Base-by-base conservation (phyloP, 1,140 invertebrate genomes). In the Lepidurus apus region DNA sequence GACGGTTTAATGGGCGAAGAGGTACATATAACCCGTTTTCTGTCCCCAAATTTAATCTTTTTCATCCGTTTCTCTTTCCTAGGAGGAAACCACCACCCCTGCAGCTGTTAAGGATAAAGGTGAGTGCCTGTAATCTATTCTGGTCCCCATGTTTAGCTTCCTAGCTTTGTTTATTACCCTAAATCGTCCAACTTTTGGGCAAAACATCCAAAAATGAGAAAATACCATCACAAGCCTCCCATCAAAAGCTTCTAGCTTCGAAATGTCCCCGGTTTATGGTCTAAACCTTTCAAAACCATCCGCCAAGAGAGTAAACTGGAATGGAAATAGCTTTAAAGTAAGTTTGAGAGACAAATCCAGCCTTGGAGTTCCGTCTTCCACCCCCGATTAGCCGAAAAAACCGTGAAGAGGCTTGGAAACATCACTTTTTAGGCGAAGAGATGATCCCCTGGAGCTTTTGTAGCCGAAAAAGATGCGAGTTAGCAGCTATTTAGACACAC, bases 1-100 rank as follows among this genome's bases (percentile, higher is more conserved):
- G 89, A 90, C 83, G 89, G 90, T 86, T 86, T 93, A 73, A 88
- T 93, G 77, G 91, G 90, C 81, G 92, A 93, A 85, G 92, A 93
- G 89, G 91, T 89, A 85, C 77, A 7, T 11, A 21, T 13, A 43
- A 0, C 1, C 21, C 1, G 26, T 0, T 42, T 43, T 73, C 24
- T 13, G 21, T 11, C 53, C 74, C 74, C 34, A 7, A 65, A 26
- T 7, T n/a, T n/a, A n/a, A n/a, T n/a, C n/a, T n/a, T n/a, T n/a
- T n/a, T 78, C 74, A 78, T 80, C 17, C 80, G 79, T 80, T 81
- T 74, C 81, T 81, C 83, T 82, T 82, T 82, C 81, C 73, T 83
- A 83, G 83, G 77, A 78, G 44, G 79, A 80, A 47, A 43, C 53
- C 1, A 65, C 53, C 9, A 21, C 53, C 17, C 53, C 53, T 6